Percentiles rank a stretch among this genome's conserved stretches.
Conservation (phyloP, 2,113 vertebrate genomes). For the Chaenogobius annularis region DNA sequence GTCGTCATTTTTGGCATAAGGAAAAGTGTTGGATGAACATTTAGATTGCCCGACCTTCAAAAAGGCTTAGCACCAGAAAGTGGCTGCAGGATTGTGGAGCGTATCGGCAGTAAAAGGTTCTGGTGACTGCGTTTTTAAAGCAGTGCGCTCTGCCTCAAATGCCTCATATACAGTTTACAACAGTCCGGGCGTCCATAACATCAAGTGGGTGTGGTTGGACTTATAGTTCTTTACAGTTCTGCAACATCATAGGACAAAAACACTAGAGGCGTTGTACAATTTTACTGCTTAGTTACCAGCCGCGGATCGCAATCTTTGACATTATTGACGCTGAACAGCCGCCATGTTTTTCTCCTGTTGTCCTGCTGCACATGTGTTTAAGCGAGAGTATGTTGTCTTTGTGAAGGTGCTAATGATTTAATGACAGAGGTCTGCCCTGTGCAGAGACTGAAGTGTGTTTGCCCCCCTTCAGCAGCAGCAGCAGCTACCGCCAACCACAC, state of each 20-base stretch:
- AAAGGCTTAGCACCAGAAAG: no score
- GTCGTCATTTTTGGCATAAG: no score
- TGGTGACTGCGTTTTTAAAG: neutral
- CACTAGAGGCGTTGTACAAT: neutral
- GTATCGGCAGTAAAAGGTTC: neutral
- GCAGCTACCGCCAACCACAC: conserved; percentile 71
- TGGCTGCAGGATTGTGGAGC: neutral
- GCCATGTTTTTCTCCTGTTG: neutral
- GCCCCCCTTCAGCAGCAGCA: conserved; percentile 19
- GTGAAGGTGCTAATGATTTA: conserved; percentile 74
- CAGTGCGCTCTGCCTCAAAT: neutral
- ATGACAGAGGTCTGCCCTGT: conserved; percentile 62
- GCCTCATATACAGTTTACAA: neutral
- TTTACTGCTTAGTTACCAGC: neutral
- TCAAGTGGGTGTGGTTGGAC: neutral
- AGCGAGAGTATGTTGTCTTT: conserved; percentile 41
- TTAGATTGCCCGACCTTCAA: no score
- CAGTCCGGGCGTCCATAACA: neutral
- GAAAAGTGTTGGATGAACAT: no score
- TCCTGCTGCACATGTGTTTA: conserved; percentile 28
- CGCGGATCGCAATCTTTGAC: neutral
- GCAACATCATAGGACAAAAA: neutral
- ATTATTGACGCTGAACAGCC: neutral
- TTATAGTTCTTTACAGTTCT: neutral
- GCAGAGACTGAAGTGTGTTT: conserved; percentile 57